Evolutionary conservation across 2,797 vertebrate genomes (phyloP), one percentile per base, ranked within the genome.

Genomic region (Periparus ater): DNA sequence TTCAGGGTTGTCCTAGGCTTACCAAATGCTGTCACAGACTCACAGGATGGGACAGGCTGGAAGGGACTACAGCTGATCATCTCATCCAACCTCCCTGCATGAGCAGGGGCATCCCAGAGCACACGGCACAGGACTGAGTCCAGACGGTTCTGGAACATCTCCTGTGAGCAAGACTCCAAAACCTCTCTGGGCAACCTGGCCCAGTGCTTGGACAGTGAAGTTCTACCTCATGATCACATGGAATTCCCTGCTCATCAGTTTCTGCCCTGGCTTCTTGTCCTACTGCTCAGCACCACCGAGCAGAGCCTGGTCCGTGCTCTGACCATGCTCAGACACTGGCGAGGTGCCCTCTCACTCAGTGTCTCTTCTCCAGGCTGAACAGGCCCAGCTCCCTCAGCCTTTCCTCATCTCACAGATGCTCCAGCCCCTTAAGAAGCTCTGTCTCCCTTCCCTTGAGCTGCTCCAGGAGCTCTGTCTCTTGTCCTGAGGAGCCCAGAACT

Each of bases 201-300:
- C 57, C 74, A 63, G 42, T 32, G 36, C 26, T 27, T 9, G 9
- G 7, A 47, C 25, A 34, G 30, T 22, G 22, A 18, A 42, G 9
- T 5, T 47, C 13, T 18, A 48, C 30, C 30, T 62, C 7, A 3
- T 1, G 10, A 19, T 44, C 54, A 29, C 2, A 1, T 38, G 27
- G 54, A 67, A 15, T 8, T 26, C 14, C 11, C 32, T 20, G 6
- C 22, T 30, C 26, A 34, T 10, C 26, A 63, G 26, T 14, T 63
- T 50, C 12, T 71, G 34, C 30, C 30, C 42, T 9, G 55, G 42
- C 11, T 11, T 63, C 42, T 12, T 32, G 14, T 30, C 30, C 74
- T 11, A 0, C 2, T 38, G 48, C 48, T 11, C 6, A 11, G 48
- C 10, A 19, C 3, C 23, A 7, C 13, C 0, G 1, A 38, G 27